Base-by-base conservation (phyloP, 2,888 invertebrate species). In the Ophraella communa region DNA sequence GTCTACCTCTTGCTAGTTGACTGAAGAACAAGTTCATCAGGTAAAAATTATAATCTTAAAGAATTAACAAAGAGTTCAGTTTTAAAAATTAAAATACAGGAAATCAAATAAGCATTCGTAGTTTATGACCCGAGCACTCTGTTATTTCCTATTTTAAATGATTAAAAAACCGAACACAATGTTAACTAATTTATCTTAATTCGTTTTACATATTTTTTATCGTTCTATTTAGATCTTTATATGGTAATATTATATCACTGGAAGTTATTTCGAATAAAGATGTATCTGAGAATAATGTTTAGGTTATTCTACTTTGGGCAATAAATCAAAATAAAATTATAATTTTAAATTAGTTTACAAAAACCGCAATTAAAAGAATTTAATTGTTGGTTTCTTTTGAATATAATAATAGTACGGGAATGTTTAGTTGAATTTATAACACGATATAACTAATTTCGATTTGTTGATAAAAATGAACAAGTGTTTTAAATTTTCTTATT, bases 201-300 rank as follows among this genome's bases (percentile, higher is more conserved):
- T 60, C 52, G 52, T 52, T 60, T 20, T 52, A 60, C 59, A 60
- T 52, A 44, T 52, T 60, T 58, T 60, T 52, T 35, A 35, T 60
- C 17, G 11, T 52, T 51, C 27, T 39, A 60, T 60, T 42, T 42
- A 44, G 52, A 60, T 60, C 59, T 60, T 59, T 51, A 59, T 59
- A 58, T 7, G 14, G 1, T 49, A 49, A 58, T 58, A 21, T 58
- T 52, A 27, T 60, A 60, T 60, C 59, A 60, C 52, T 51, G 42
- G 52, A 35, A 27, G 2, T 21, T 21, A 14, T 11, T 8, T 42
- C 21, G 20, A 52, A 60, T 59, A 30, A 23, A 59, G 59, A n/a
- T n/a, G n/a, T n/a, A n/a, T n/a, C n/a, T n/a, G n/a, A n/a, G n/a
- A n/a, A n/a, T n/a, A n/a, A n/a, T n/a, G n/a, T 18, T 27, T 27